Base-by-base conservation (phyloP, 2,888 invertebrate species). In the Rhagophthalmus giganteus region DNA sequence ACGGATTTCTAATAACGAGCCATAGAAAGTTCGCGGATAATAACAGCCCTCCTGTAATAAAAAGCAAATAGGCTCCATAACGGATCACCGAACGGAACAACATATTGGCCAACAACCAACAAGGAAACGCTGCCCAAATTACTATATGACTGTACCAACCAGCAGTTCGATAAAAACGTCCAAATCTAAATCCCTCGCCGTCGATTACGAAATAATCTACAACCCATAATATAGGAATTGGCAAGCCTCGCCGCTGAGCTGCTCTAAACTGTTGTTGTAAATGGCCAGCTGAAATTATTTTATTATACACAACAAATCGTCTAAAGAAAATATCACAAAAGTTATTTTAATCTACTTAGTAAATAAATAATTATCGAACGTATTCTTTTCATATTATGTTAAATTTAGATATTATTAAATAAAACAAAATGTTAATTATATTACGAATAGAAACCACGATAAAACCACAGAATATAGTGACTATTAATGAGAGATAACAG, bases 201-300 rank as follows among this genome's bases (percentile, higher is more conserved):
- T 83, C 83, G 41, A 81, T 75, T 1, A 79, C 79, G 61, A 84
- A 82, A 66, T 83, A 82, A 60, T 83, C 83, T 0, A 80, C 80
- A 5, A 81, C 65, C 80, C 81, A 82, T 3, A 83, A 66, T 32
- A 83, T 81, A 1, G 83, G 82, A 6, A 78, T 66, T 0, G 83
- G 83, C 3, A 79, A 57, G 2, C 83, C 83, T 13, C 73, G 68
- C 28, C 73, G 68, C 64, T 82, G 81, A 1, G 79, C 81, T 11
- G 72, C 77, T 28, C 82, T 72, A 61, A 78, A 82, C 53, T 78
- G 78, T 52, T 72, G 74, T 58, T 81, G 79, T 10, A 82, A 67
- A 38, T 68, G 65, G 1, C 81, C 81, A 54, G 82, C 82, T 81
- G 59, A 6, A 66, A 62, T 30, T 15, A 27, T 27, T 27, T 27